These are phyloP conservation scores for Bucco capensis DNA, from an alignment of 2,113 vertebrate genomes.

Conservation along the genomic window DNA sequence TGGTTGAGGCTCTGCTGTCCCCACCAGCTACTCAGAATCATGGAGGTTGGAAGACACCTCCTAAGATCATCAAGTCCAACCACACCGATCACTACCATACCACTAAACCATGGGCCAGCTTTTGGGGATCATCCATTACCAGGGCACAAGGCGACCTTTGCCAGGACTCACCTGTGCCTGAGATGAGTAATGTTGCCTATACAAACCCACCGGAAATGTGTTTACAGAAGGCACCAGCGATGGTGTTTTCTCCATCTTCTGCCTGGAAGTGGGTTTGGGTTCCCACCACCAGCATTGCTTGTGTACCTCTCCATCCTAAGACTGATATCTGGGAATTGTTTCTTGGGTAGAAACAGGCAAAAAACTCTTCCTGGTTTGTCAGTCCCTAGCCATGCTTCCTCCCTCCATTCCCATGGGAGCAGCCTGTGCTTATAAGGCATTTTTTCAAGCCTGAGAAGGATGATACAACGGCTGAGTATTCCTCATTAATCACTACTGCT, in stretches of 20 bases:
- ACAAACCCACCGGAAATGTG: accelerated
- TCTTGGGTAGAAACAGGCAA: neutral
- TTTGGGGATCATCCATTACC: accelerated
- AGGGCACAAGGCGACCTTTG: neutral
- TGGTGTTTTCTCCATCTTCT: accelerated
- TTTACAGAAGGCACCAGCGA: accelerated
- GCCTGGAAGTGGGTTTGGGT: neutral
- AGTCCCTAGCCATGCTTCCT: accelerated
- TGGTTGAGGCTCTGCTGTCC: neutral
- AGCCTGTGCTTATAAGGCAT: neutral
- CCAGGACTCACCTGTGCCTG: neutral
- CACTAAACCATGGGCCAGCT: too few relatives aligned
- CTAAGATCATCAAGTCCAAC: too few relatives aligned
- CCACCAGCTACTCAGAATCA: accelerated
- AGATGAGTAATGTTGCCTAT: accelerated
- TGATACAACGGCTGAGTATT: neutral
- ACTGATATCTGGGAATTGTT: accelerated
- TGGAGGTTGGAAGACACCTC: too few relatives aligned
- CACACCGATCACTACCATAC: too few relatives aligned
- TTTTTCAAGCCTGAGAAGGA: neutral
- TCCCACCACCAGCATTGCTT: neutral
- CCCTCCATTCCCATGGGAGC: neutral
- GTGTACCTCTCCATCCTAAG: neutral
- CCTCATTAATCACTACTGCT: neutral
- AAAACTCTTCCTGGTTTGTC: neutral